phyloP scores from a whole-genome alignment of 2,113 vertebrate species.

The Eidolon helvum region DNA sequence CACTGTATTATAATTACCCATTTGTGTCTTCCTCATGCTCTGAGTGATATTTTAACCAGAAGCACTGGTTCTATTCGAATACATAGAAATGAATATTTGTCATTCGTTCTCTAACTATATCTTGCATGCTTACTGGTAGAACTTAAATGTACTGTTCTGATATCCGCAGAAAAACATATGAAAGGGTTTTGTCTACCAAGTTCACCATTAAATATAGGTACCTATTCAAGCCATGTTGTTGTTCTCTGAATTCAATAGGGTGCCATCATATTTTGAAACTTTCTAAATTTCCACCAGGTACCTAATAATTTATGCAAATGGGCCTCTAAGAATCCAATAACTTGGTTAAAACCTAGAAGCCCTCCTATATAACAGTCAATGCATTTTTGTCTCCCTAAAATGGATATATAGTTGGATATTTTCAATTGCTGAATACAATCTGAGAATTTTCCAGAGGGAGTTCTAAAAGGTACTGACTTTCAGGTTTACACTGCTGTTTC shows the following conservation, averaged over 20 bases:
- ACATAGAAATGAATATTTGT: neutral
- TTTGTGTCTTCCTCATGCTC: neutral
- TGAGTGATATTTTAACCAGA: neutral
- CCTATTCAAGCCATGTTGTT: neutral
- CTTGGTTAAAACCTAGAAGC: neutral
- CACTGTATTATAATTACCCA: neutral
- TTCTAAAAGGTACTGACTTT: neutral
- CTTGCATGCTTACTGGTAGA: neutral
- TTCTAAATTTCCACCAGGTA: neutral
- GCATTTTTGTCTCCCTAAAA: neutral
- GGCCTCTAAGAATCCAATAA: conserved; percentile 12
- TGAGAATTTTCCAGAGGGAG: neutral
- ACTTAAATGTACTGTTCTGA: neutral
- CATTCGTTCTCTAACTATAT: neutral
- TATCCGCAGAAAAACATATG: neutral
- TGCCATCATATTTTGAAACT: neutral
- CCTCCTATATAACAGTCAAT: neutral
- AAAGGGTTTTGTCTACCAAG: neutral
- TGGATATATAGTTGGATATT: neutral
- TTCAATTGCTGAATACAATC: neutral
- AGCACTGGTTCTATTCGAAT: neutral
- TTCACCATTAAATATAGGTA: neutral
- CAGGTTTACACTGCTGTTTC: neutral
- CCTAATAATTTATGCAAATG: neutral
- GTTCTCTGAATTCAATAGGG: neutral